Evolutionary conservation across 2,113 vertebrate genomes (phyloP).

Genomic region (Mobula hypostoma): DNA sequence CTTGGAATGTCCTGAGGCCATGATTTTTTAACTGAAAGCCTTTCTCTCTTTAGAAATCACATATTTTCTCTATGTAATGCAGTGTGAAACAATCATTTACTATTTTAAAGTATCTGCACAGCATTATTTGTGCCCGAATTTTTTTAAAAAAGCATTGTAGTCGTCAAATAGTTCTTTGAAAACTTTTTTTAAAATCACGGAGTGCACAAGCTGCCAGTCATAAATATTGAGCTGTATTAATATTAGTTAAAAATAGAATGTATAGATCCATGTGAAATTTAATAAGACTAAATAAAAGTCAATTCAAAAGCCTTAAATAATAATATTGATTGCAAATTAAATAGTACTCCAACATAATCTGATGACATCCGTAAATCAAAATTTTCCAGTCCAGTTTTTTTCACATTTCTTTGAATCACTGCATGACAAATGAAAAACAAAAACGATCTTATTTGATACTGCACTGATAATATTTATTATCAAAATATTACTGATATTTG

Average conservation of each 20-base stretch:
- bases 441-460: not conserved
- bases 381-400: not conserved
- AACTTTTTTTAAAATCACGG: not conserved
- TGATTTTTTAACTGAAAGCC: too few species aligned
- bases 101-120: not conserved
- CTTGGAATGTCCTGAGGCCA: too few species aligned
- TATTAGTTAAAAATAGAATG: not conserved
- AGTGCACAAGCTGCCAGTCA: not conserved
- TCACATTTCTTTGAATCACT: not conserved
- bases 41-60: not conserved
- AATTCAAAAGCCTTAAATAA: not conserved
- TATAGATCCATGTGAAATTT: not conserved
- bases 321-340: not conserved
- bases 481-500: not conserved
- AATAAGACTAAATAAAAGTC: not conserved
- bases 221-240: not conserved
- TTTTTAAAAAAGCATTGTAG: not conserved
- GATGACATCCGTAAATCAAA: not conserved
- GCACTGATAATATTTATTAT: too few species aligned
- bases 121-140: not conserved
- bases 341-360: not conserved
- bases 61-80: not conserved
- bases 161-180: not conserved
- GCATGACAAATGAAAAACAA: not conserved
- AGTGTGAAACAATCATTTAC: not conserved